Evolutionary conservation across 2,888 invertebrate genomes (phyloP), one percentile per base, ranked within the genome.

Genomic region (Danaus chrysippus): DNA sequence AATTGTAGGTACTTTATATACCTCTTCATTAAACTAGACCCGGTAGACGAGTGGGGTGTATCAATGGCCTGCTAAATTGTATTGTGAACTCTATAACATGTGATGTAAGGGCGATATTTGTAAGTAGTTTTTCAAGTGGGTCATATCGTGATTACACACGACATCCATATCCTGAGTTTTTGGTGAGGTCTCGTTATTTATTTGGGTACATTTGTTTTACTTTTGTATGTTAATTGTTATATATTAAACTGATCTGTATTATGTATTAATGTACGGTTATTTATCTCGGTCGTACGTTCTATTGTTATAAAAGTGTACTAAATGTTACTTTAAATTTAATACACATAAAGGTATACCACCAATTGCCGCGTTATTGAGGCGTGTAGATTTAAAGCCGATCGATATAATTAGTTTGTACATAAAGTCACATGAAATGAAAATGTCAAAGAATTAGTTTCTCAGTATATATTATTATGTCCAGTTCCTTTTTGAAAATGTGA

Each of bases 1-100:
- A 17, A 49, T 9, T 49, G 49, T 46, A 5, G 23, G 23, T 34
- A 34, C 23, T 56, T 59, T 59, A 63, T 53, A 56, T 56, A 44
- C 59, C 56, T 53, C 55, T 56, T 53, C 56, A 63, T 59, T 59
- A 63, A 56, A 54, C 17, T 53, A 54, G 43, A 53, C 8, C 8
- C 17, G 56, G 49, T 53, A 34, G n/a, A 42, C 43, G 17, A 53
- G 52, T 61, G 56, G 23, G 15, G 34, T 34, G 52, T 55, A 55
- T 56, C 53, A 56, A 52, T 56, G 42, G 19, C 34, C 56, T 10
- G 42, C 34, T 41, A 62, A 62, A 58, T 55, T 41, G 15, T 15
- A 59, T 53, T 56, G 43, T 59, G 53, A 13, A 53, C 59, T 19
- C 46, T 63, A 63, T 13, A 6, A 10, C 13, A 10, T 15, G 34